Evolutionary conservation across 1,140 invertebrate species (phyloP), one percentile per base, ranked within the genome.

Genomic region (Neotoxoptera formosana): DNA sequence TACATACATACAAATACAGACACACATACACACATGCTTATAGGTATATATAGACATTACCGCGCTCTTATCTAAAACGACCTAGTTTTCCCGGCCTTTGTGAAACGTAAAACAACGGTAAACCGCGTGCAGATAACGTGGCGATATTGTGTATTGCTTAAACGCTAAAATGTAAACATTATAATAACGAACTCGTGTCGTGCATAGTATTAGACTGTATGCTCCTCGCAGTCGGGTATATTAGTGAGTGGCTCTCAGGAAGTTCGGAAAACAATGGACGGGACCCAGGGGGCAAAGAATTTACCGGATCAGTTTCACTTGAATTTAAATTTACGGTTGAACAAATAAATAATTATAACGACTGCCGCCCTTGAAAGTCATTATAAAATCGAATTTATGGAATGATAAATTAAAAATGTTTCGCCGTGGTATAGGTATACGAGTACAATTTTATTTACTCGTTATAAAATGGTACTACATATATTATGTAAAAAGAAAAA

Each of bases 121-220:
- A 83, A 83, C 91, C 21, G 34, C 21, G 34, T 48, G 47, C 4
- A 41, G 91, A 92, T 92, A 92, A 92, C 91, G 8, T 20, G 4
- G n/a, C 23, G n/a, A 56, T 56, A 36, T 89, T 56, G 47, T 23
- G 34, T 48, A 34, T n/a, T 9, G n/a, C 34, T 36, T 11, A 92
- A 23, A 51, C 45, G n/a, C 25, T 91, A 81, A 48, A 90, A 83
- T 83, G n/a, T 48, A 83, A 91, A 91, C 90, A 83, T 83, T 91
- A 2, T 25, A 91, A 91, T 83, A 92, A 81, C 67, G 8, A n/a
- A 83, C 45, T 25, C 45, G 4, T n/a, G 90, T 48, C 7, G 84
- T 20, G n/a, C 60, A 41, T 41, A 76, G 60, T n/a, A 76, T n/a
- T 76, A 76, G 60, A 76, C 60, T 36, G n/a, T 23, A 14, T 76